Conservation (phyloP, 2,888 invertebrate species). For the Eucera pruinosa region DNA sequence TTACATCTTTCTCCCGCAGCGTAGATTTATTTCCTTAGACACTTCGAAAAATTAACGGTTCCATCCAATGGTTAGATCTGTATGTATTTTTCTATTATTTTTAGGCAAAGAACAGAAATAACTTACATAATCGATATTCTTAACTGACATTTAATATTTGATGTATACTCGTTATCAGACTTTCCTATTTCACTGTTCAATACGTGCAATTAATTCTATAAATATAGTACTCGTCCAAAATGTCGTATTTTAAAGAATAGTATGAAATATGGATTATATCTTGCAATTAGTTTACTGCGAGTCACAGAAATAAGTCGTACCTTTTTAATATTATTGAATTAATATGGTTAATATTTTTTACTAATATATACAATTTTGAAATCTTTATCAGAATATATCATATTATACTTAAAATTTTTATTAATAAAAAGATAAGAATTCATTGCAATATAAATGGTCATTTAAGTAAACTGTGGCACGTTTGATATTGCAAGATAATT, state of each 20-base stretch:
- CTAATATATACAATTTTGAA: too few relatives aligned
- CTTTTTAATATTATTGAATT: too few relatives aligned
- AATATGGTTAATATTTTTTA: too few relatives aligned
- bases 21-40: not conserved
- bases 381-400: too few relatives aligned
- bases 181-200: not conserved
- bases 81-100: not conserved
- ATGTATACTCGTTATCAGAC: not conserved
- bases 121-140: not conserved
- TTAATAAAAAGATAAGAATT: too few relatives aligned
- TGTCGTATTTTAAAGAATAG: not conserved
- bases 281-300: too few relatives aligned
- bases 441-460: too few relatives aligned
- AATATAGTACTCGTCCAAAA: not conserved
- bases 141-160: not conserved
- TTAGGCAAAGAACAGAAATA: not conserved
- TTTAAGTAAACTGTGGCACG: too few relatives aligned
- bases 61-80: not conserved
- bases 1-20: not conserved
- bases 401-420: too few relatives aligned
- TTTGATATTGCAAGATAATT: too few relatives aligned
- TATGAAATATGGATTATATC: too few relatives aligned
- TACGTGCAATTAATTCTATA: not conserved
- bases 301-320: too few relatives aligned
- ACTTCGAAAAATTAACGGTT: not conserved